Evolutionary conservation across 2,888 invertebrate species (phyloP), one percentile per base, ranked within the genome.

Genomic region (Ischnus inquisitorius): DNA sequence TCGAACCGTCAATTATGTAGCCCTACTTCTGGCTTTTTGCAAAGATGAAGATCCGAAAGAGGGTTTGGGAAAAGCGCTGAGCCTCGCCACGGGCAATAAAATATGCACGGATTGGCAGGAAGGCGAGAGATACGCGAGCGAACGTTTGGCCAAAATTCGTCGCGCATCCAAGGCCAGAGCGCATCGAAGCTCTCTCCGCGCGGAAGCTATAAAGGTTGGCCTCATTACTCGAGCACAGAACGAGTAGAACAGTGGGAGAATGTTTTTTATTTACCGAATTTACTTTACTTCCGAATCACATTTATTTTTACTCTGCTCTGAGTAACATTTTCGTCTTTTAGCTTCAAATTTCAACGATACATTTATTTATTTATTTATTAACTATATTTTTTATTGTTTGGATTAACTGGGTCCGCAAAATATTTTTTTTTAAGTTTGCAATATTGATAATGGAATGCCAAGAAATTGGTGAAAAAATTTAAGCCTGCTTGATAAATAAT

Each of bases 1-100:
- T 79, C 91, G 95, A 82, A 87, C 92, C 48, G 94, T 95, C 86
- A 96, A 96, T 89, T 96, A 96, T 90, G 95, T 96, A 0, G 95
- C 95, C 4, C 93, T 96, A 88, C 91, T 96, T 43, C 90, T 96
- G 82, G 95, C 95, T 22, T 95, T 96, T 88, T 96, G 96, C 89
- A 96, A 96, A 93, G 95, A 94, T 87, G 83, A 89, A 19, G 93
- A 95, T 88, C 94, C 95, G 0, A 91, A 94, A 4, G 92, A 94
- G 87, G 96, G 96, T 0, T 94, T 96, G 72, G 94, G 93, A 0
- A 95, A 94, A 85, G 96, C 96, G 0, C 87, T 96, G 22, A 94
- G 95, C 22, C 93, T 96, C 86, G 94, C 95, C 19, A 88, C 95
- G 10, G 96, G 96, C 1, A 95, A 94, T 88, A 93, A 93, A 76